phyloP scores from a whole-genome alignment of 2,888 invertebrate species.

The Microctonus aethiopoides region DNA sequence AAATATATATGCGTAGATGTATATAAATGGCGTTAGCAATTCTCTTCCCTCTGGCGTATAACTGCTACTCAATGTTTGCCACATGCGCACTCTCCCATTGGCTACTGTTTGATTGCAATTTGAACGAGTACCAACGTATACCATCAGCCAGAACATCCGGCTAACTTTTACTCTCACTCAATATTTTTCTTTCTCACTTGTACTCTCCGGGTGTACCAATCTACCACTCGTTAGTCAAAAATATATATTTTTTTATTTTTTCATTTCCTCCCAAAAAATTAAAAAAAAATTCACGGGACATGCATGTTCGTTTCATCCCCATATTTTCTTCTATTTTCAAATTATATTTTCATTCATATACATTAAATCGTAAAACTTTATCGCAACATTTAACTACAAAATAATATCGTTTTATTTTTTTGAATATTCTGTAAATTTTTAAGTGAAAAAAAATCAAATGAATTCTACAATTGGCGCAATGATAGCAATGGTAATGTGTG shows the following conservation, averaged over 20 bases:
- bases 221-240: not conserved
- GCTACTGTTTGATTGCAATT: conserved; percentile 25
- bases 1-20: not conserved
- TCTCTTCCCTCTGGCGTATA: not conserved
- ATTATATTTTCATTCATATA: not conserved
- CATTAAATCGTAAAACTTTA: not conserved
- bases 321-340: not conserved
- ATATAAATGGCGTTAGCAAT: not conserved
- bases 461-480: not conserved
- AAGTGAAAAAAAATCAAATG: not conserved
- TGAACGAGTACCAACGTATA: conserved; percentile 10
- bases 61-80: conserved; percentile 5
- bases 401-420: not conserved
- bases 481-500: conserved; percentile 39
- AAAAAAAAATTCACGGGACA: not conserved
- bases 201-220: not conserved
- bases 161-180: not conserved
- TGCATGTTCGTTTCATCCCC: not conserved
- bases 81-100: not conserved
- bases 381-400: not conserved
- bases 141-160: conserved; percentile 6
- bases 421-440: not conserved
- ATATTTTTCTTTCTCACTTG: not conserved
- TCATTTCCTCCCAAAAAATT: not conserved
- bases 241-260: not conserved